Evolutionary conservation across 2,797 vertebrate species (phyloP).

Genomic region (Clarias pachynema): DNA sequence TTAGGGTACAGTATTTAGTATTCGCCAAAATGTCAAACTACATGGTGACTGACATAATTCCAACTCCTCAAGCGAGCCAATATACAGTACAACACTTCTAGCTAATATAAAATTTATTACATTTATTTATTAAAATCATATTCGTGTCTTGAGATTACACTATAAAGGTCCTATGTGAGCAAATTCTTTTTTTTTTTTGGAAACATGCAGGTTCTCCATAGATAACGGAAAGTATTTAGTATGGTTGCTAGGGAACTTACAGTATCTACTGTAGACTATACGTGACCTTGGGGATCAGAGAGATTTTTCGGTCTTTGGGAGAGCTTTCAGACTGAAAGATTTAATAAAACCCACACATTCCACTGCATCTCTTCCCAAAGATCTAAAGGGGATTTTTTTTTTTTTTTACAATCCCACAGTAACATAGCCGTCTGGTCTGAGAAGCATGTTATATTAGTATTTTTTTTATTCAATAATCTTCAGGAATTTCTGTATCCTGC

Average conservation of each 20-base stretch:
- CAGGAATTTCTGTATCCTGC: background rate
- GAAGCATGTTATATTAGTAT: background rate
- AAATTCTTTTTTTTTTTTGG: background rate
- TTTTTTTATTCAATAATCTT: background rate
- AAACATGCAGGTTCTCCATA: background rate
- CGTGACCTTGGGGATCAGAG: background rate
- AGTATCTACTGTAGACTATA: background rate
- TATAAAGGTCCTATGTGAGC: background rate
- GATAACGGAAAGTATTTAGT: background rate
- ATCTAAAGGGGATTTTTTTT: background rate
- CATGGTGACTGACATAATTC: background rate
- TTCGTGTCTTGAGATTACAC: background rate
- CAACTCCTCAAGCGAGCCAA: background rate
- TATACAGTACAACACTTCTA: background rate
- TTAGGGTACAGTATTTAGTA: background rate
- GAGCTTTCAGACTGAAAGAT: background rate
- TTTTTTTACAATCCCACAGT: background rate
- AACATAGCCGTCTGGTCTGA: background rate
- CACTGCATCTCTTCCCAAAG: background rate
- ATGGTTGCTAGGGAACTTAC: background rate
- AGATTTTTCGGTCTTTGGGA: background rate
- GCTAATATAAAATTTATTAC: background rate
- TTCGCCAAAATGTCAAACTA: background rate
- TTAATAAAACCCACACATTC: slow-evolving; percentile 4
- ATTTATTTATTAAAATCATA: background rate